Evolutionary conservation across 2,113 vertebrate genomes (phyloP).

Genomic region (Vidua chalybeata): DNA sequence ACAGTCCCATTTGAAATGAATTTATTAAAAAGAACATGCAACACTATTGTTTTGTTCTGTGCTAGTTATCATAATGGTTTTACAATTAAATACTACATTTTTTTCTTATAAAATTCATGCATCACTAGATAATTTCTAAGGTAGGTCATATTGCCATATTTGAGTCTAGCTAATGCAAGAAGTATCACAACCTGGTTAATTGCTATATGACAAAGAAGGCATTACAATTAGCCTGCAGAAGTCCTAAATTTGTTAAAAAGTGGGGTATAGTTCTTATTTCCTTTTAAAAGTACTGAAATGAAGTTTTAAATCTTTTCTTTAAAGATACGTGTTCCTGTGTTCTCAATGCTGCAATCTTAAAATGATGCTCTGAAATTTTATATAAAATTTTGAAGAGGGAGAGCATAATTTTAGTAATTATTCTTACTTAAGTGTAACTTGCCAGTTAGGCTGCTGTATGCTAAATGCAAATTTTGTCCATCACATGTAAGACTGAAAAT

Average conservation of each 20-base stretch:
- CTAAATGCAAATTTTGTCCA: not conserved
- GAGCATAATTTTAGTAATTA: not conserved
- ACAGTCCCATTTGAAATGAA: not conserved
- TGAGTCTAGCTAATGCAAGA: not conserved
- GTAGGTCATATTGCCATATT: not conserved
- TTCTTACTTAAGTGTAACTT: not conserved
- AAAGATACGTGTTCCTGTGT: rapidly evolving
- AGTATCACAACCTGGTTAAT: not conserved
- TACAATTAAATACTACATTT: not conserved
- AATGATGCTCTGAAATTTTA: not conserved
- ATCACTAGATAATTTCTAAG: not conserved
- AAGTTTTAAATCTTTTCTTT: not conserved
- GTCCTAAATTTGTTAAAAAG: not conserved
- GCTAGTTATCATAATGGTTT: not conserved
- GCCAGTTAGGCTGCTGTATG: not conserved
- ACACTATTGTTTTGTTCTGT: not conserved
- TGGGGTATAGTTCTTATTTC: not conserved
- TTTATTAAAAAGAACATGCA: not conserved
- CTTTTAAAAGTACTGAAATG: not conserved
- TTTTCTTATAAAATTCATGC: not conserved
- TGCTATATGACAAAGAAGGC: not conserved
- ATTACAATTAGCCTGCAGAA: not conserved
- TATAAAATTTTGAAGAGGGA: not conserved
- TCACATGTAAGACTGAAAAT: not conserved
- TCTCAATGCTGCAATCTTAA: not conserved